Percentiles rank a stretch among this genome's conserved stretches.
Evolutionary conservation across 1,140 invertebrate genomes (phyloP).

Genomic region (Cylas formicarius): DNA sequence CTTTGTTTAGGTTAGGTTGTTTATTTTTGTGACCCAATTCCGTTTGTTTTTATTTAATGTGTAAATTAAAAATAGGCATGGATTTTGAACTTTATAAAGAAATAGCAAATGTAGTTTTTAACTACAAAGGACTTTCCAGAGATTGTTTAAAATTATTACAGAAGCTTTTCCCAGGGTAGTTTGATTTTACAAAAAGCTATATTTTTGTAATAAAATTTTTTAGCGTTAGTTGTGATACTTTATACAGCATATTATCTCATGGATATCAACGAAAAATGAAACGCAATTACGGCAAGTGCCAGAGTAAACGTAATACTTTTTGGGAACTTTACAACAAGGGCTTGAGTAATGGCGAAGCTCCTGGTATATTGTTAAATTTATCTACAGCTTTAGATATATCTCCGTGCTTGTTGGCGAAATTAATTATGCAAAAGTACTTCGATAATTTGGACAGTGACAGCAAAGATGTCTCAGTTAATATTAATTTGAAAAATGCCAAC

Average conservation of each 20-base stretch:
- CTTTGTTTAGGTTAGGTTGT: too few relatives aligned
- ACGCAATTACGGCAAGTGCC: conserved; percentile 36
- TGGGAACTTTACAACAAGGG: conserved; percentile 33
- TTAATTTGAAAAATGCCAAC: conserved; percentile 64
- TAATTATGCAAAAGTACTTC: conserved; percentile 56
- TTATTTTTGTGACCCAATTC: too few relatives aligned
- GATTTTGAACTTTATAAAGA: conserved; percentile 29
- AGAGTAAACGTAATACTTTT: conserved; percentile 31
- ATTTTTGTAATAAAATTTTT: conserved; percentile 23
- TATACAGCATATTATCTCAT: conserved; percentile 49
- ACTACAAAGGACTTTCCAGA: conserved; percentile 35
- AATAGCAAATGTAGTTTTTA: conserved; percentile 32
- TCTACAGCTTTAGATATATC: conserved; percentile 49
- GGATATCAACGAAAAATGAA: conserved; percentile 44
- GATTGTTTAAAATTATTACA: conserved; percentile 41
- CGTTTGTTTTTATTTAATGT: too few relatives aligned
- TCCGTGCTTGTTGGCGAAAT: conserved; percentile 57
- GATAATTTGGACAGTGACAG: conserved; percentile 30
- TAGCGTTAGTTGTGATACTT: conserved; percentile 44
- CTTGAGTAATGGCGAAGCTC: conserved; percentile 33
- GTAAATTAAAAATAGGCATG: conserved; percentile 23
- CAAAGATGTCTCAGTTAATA: conserved; percentile 26
- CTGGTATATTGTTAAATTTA: conserved; percentile 52
- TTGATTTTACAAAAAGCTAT: conserved; percentile 11
- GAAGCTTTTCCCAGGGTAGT: conserved; percentile 38